These are phyloP conservation scores for Latrodectus geometricus DNA, from an alignment of 1,140 invertebrate species.

Conservation along the genomic window DNA sequence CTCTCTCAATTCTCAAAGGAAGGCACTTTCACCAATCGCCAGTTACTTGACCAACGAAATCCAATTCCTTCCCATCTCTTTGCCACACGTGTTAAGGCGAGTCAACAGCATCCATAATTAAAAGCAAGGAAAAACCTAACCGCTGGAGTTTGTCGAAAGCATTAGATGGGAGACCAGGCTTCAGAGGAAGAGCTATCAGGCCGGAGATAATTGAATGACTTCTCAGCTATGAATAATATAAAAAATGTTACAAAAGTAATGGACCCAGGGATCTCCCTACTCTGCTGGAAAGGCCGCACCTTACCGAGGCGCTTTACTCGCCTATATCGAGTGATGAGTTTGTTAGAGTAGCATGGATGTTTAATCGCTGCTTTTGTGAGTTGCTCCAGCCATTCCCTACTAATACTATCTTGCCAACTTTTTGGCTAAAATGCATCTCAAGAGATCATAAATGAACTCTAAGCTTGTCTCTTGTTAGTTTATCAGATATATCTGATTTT, in stretches of 20 bases:
- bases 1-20: neutral
- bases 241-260: constrained; percentile 58
- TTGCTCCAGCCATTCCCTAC: neutral
- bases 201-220: constrained; percentile 54
- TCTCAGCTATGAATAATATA: constrained; percentile 49
- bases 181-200: constrained; percentile 27
- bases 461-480: too few relatives aligned
- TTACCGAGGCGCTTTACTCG: constrained; percentile 18
- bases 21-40: constrained; percentile 38
- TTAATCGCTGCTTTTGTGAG: constrained; percentile 23
- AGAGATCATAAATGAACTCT: too few relatives aligned
- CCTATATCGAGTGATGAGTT: neutral
- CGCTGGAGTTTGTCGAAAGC: constrained; percentile 49
- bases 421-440: too few relatives aligned
- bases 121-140: constrained; percentile 36
- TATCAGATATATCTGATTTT: too few relatives aligned
- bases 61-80: constrained; percentile 14
- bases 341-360: constrained; percentile 42
- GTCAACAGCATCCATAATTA: constrained; percentile 55
- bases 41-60: constrained; percentile 52
- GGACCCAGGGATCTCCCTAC: constrained; percentile 23
- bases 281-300: neutral
- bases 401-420: too few relatives aligned
- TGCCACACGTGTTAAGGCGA: constrained; percentile 45
- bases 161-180: constrained; percentile 42